Base-by-base conservation (phyloP, 2,888 invertebrate genomes). In the Nemotelus nigrinus region DNA sequence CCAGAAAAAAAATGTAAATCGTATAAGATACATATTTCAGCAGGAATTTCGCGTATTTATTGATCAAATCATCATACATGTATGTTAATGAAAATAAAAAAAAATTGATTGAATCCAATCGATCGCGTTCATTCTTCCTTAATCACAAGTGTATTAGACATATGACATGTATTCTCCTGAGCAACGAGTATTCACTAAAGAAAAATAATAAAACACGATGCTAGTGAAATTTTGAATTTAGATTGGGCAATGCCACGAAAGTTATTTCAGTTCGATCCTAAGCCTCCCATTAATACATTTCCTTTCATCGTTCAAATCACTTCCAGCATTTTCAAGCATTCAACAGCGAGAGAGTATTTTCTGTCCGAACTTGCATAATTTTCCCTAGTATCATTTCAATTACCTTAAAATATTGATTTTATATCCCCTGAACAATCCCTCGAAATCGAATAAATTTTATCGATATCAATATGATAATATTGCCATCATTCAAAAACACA, bases 401-500 rank as follows among this genome's bases (percentile, higher is more conserved):
- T 25, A 25, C 25, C 25, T 25, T 25, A 25, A 25, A 25, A 25
- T 25, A 25, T 25, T 25, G 25, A 25, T 25, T 25, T 25, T 25
- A 25, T 25, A 25, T 25, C 25, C 25, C 25, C 25, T 25, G 25
- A 25, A 25, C 25, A 25, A 25, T 25, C 25, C 25, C 25, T 25
- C 25, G 25, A 63, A 67, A 50, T 50, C 48, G 25, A 7, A 74
- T 60, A 48, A 47, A 6, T 64, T 75, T 64, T 64, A 53, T 7
- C 70, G 25, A 43, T 50, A 70, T 70, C 53, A 41, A 41, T 70
- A 53, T 53, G 70, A 70, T 70, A 55, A 43, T 43, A 70, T 70
- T n/a, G 55, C 55, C 70, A 70, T 70, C 55, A 47, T 55, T 55
- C 41, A 55, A 58, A 74, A 67, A 67, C 76, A 77, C 58, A 77